Evolutionary conservation across 2,113 vertebrate species (phyloP).

Genomic region (Euleptes europaea): DNA sequence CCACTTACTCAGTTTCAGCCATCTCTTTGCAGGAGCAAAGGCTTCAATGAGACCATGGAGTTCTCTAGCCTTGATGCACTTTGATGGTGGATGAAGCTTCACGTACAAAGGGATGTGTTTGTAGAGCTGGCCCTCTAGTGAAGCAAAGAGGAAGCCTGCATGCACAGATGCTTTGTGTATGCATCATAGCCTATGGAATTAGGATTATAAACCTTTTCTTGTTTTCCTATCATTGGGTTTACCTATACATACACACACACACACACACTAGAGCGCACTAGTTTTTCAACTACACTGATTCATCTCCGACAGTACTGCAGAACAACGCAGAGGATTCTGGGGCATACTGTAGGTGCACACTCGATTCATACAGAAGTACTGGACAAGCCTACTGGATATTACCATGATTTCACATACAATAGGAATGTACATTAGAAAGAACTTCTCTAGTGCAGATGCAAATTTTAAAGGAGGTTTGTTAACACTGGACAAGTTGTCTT

Average conservation of each 20-base stretch:
- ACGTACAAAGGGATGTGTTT: neutral
- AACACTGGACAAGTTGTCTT: neutral
- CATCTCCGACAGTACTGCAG: neutral
- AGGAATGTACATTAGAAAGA: neutral
- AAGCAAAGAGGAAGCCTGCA: neutral
- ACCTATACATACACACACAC: neutral
- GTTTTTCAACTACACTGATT: neutral
- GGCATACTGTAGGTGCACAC: neutral
- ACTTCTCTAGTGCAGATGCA: neutral
- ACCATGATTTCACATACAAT: no score
- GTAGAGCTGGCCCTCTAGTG: neutral
- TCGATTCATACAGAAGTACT: neutral
- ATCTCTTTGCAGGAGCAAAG: neutral
- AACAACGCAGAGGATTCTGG: neutral
- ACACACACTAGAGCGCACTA: neutral
- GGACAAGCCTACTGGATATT: neutral
- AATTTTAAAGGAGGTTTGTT: neutral
- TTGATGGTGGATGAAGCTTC: neutral
- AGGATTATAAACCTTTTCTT: neutral
- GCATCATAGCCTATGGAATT: neutral
- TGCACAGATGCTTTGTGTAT: neutral
- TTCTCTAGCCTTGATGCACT: neutral
- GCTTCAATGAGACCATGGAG: neutral
- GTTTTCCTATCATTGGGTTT: neutral
- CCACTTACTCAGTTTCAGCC: neutral